Percentiles rank a stretch among this genome's conserved stretches.
Conservation (phyloP, 2,113 vertebrate species). For the Alligator mississippiensis region DNA sequence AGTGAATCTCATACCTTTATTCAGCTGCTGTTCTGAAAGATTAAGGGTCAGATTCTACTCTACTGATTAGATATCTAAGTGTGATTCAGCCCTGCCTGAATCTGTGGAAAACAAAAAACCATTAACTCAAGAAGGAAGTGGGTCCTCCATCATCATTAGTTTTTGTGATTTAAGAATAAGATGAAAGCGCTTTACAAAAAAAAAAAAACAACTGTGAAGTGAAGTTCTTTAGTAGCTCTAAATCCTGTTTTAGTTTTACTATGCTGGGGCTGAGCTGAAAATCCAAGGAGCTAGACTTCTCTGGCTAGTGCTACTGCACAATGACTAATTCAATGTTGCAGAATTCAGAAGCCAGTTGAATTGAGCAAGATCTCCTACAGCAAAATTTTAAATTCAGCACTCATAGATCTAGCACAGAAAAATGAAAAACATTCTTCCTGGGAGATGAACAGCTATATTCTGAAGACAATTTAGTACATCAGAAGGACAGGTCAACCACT, state of each 20-base stretch:
- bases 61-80: too few species aligned
- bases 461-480: not conserved
- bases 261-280: not conserved
- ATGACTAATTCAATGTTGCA: not conserved
- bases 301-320: not conserved
- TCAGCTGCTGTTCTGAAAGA: not conserved
- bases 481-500: not conserved
- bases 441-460: not conserved
- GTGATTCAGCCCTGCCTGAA: too few species aligned
- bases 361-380: not conserved
- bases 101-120: too few species aligned
- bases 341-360: not conserved
- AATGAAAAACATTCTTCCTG: not conserved
- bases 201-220: not conserved
- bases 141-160: too few species aligned
- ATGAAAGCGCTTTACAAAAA: not conserved
- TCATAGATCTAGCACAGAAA: not conserved
- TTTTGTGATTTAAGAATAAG: too few species aligned
- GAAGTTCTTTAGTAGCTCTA: too few species aligned
- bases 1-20: not conserved
- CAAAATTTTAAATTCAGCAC: not conserved
- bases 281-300: not conserved
- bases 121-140: too few species aligned
- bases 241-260: too few species aligned
- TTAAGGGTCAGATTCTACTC: not conserved